These are phyloP conservation scores for Formica aserva DNA, from an alignment of 2,888 invertebrate genomes.

Conservation along the genomic window DNA sequence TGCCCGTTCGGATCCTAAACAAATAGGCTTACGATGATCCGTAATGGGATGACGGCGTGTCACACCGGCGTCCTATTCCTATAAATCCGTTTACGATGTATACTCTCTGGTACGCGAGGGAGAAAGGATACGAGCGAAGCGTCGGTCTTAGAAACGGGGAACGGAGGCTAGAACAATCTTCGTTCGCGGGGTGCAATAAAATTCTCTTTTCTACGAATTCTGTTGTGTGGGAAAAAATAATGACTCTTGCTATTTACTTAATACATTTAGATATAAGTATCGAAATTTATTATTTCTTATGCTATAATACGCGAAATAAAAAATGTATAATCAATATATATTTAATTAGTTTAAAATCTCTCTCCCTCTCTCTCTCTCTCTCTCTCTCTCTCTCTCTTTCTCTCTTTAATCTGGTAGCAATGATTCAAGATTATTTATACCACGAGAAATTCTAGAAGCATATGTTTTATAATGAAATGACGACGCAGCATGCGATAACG, in stretches of 20 bases:
- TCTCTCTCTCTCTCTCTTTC: no score
- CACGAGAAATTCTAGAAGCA: neutral
- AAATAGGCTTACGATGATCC: conserved; percentile 82
- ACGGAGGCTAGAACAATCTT: neutral
- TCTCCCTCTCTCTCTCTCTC: no score
- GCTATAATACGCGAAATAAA: neutral
- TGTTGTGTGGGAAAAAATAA: neutral
- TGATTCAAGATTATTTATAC: neutral
- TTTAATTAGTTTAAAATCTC: neutral
- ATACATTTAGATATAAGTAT: neutral
- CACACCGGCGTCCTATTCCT: conserved; percentile 72
- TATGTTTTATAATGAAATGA: neutral
- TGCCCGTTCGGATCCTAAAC: conserved; percentile 78
- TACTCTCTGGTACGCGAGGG: conserved; percentile 63
- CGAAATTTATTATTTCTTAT: neutral
- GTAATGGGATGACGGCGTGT: conserved; percentile 80
- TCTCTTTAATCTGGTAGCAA: no score
- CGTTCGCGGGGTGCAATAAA: neutral
- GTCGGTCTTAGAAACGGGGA: neutral
- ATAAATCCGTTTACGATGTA: conserved; percentile 78
- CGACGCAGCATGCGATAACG: neutral
- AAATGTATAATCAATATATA: neutral
- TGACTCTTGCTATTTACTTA: neutral
- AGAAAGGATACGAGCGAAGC: conserved; percentile 46
- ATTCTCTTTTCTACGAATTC: neutral